These are phyloP conservation scores for Patella pellucida DNA, from an alignment of 2,888 invertebrate species.

Conservation along the genomic window DNA sequence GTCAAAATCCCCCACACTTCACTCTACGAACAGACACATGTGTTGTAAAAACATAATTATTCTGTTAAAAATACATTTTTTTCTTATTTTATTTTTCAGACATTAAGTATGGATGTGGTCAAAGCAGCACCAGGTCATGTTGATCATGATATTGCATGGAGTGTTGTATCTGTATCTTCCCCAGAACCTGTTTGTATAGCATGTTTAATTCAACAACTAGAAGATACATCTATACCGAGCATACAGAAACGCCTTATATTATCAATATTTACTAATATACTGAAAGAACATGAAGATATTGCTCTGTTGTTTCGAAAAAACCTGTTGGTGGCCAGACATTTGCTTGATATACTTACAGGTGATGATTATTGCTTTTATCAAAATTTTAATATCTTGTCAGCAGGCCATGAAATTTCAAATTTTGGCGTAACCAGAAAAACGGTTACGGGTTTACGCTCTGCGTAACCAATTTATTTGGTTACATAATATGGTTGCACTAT, in stretches of 20 bases:
- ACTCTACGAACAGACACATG: too few relatives aligned
- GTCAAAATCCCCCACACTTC: too few relatives aligned
- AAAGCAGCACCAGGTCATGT: not conserved
- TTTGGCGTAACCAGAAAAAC: too few relatives aligned
- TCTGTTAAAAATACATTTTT: too few relatives aligned
- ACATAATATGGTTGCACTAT: too few relatives aligned
- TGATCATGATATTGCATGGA: slow-evolving; percentile 5
- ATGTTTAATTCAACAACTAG: not conserved
- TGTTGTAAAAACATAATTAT: too few relatives aligned
- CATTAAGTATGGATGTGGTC: not conserved
- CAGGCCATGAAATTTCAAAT: too few relatives aligned
- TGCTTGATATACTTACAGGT: slow-evolving; percentile 1
- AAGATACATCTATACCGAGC: not conserved
- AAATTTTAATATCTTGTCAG: too few relatives aligned
- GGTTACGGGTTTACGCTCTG: too few relatives aligned
- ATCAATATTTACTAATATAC: not conserved
- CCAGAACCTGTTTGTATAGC: slow-evolving; percentile 9
- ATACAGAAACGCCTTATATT: not conserved
- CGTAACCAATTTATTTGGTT: too few relatives aligned
- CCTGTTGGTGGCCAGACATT: not conserved
- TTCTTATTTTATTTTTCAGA: too few relatives aligned
- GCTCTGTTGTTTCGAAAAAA: not conserved
- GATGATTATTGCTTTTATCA: not conserved
- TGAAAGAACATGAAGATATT: slow-evolving; percentile 1
- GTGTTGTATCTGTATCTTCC: not conserved